Evolutionary conservation across 2,888 invertebrate species (phyloP), one percentile per base, ranked within the genome.

Genomic region (Macrophya annulata): DNA sequence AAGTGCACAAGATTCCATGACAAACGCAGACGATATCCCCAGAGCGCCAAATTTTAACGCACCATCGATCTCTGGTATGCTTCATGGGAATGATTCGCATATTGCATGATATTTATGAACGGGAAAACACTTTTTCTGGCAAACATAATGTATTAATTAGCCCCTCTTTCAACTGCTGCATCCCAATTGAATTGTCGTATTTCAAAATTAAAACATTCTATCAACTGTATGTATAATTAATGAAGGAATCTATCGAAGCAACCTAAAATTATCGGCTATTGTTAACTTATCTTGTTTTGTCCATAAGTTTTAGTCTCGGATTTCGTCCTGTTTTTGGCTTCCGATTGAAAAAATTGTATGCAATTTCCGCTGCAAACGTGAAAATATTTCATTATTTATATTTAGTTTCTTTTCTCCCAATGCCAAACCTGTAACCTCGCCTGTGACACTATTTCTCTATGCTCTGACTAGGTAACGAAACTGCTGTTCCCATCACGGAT

Each of bases 401-500:
- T 71, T 37, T 17, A 71, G 17, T 71, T 37, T 71, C 10, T 68
- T 40, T 40, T 71, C 37, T 71, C 40, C 71, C 40, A 71, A 17
- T 71, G 71, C 17, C 40, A 71, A 71, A 71, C 71, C 71, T 71
- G 71, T 71, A 71, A 71, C 25, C 37, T 71, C 12, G 12, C 71
- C 71, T 71, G 71, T 71, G 40, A 71, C 25, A 71, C 40, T 40
- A 40, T 71, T 71, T 40, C 15, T 71, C 40, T 40, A 40, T 40
- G 15, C 71, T 71, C 6, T 71, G 71, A 71, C 71, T 40, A 71
- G 71, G 71, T 71, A 37, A 71, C 40, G 15, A 40, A 71, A 71
- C 71, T 71, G 71, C 71, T 68, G 37, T 31, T 68, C 68, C 68
- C 68, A 68, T 68, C 68, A 68, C 37, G 40, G n/a, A 71, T 71